These are phyloP conservation scores for Esperia sulphurella DNA, from an alignment of 2,888 invertebrate species.

Conservation along the genomic window DNA sequence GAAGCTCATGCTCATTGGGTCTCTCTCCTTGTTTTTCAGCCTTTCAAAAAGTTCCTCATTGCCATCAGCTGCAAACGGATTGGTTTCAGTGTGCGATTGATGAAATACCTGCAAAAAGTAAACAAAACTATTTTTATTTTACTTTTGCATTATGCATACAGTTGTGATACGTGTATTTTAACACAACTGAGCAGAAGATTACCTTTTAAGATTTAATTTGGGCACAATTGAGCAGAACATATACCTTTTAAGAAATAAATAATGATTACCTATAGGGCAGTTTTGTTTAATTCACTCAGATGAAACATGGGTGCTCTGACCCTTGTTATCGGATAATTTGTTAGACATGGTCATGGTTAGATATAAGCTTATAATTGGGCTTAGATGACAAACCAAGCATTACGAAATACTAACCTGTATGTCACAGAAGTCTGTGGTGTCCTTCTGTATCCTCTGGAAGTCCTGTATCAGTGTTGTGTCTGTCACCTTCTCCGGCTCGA, in stretches of 20 bases:
- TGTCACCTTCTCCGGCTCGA: slow-evolving; percentile 67
- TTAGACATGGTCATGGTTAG: no score
- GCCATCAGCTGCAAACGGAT: slow-evolving; percentile 64
- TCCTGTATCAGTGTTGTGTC: slow-evolving; percentile 70
- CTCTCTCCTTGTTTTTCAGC: slow-evolving; percentile 77
- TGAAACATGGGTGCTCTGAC: no score
- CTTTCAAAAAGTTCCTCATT: slow-evolving; percentile 72
- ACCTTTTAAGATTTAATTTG: no score
- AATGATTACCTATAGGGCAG: no score
- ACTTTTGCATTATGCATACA: no score
- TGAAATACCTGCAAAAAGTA: slow-evolving; percentile 56
- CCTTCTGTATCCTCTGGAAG: slow-evolving; percentile 82
- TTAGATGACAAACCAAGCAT: background rate
- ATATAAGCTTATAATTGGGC: no score
- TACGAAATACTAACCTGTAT: slow-evolving; percentile 49
- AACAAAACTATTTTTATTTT: background rate
- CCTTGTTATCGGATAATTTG: no score
- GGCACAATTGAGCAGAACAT: no score
- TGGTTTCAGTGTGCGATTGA: slow-evolving; percentile 66
- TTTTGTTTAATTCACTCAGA: no score
- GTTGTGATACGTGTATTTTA: no score
- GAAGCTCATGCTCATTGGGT: slow-evolving; percentile 83
- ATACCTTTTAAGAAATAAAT: no score
- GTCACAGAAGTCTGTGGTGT: slow-evolving; percentile 75
- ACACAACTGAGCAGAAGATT: no score